Conservation (phyloP, 2,888 invertebrate genomes). For the Anthrax anthrax region DNA sequence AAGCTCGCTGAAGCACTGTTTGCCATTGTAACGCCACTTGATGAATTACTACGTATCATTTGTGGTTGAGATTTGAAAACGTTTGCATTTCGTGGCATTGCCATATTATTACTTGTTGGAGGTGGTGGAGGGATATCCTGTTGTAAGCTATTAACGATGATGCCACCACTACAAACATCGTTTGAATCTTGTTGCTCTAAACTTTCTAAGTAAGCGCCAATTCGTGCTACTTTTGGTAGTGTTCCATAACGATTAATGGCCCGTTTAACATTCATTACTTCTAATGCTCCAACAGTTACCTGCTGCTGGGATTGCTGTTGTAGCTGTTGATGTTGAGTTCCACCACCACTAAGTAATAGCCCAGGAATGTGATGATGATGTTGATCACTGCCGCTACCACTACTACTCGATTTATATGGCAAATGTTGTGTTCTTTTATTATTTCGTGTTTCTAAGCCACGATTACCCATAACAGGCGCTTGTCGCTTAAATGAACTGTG, state of each 20-base stretch:
- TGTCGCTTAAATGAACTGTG: conserved; percentile 41
- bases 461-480: conserved; percentile 45
- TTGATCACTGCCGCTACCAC: conserved; percentile 10
- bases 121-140: conserved; percentile 16
- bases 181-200: conserved; percentile 59
- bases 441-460: conserved; percentile 44
- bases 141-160: conserved; percentile 9
- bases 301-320: conserved; percentile 25
- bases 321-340: conserved; percentile 20
- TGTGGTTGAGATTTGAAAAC: conserved; percentile 48
- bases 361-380: conserved; percentile 13
- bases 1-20: conserved; percentile 45
- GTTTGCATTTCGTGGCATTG: conserved; percentile 17
- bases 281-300: conserved; percentile 80
- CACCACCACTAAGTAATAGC: conserved; percentile 11
- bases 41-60: conserved; percentile 83
- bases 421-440: conserved; percentile 39
- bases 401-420: conserved; percentile 12
- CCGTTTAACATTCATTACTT: conserved; percentile 88
- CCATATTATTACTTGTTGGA: background rate
- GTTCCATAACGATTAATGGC: conserved; percentile 94
- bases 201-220: conserved; percentile 92
- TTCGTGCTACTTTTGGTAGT: conserved; percentile 88
- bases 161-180: background rate
- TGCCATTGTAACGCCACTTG: conserved; percentile 60